Base-by-base conservation (phyloP, 2,888 invertebrate species). In the Melanotus villosus region DNA sequence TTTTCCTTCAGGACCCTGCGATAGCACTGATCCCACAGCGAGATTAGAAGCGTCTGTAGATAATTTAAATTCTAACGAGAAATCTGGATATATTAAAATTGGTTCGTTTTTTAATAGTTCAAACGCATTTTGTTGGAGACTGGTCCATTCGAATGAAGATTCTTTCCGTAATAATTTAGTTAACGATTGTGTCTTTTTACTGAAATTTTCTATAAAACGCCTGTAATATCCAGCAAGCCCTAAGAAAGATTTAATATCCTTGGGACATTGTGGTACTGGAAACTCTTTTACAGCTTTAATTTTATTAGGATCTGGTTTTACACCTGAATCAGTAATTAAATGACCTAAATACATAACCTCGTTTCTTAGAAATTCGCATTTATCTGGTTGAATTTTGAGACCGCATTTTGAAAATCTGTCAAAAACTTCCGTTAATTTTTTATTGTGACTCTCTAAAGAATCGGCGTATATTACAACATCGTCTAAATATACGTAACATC, bases 71-170 rank as follows among this genome's bases (percentile, higher is more conserved):
- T 75, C 66, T 66, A 79, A 73, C 0, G 67, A 59, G 38, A 83
- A 84, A 57, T 83, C 79, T 5, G 81, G 81, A 38, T 81, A 83
- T 65, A 79, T 75, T 16, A 84, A 65, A 3, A 84, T 74, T 0
- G 82, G 82, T 16, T 67, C 70, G 16, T 68, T 68, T 4, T 12
- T 56, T 14, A 68, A 1, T 7, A 68, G 1, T 36, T 41, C 43
- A 38, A 38, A 38, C 4, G 38, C 38, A n/a, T n/a, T n/a, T 38
- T 38, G 38, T 38, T 38, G 38, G 3, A 38, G 38, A 64, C 43
- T 68, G 1, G 30, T 30, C 18, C 30, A 56, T 16, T 7, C 7
- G 19, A 56, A 56, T 6, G 7, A 1, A 18, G 18, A 9, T 10
- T 56, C 19, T 18, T 56, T 56, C n/a, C 18, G 32, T 56, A 56